Conservation (phyloP, 2,797 vertebrate species). For the Heteromormyrus szaboi region DNA sequence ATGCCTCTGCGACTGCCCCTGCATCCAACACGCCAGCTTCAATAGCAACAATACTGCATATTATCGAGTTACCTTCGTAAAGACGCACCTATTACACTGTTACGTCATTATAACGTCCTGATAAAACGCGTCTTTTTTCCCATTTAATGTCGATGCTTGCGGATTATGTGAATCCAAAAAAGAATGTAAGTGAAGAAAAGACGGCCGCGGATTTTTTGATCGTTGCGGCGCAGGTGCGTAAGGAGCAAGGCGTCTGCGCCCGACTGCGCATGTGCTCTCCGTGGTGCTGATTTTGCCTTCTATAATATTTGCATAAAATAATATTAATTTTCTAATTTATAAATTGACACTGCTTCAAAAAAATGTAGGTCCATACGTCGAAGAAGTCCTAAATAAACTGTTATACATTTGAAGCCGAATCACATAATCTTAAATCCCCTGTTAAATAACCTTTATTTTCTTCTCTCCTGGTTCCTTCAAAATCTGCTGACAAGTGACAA, state of each 20-base stretch:
- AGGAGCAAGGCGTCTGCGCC: neutral
- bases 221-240: neutral
- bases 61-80: neutral
- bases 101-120: neutral
- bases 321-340: neutral
- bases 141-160: neutral
- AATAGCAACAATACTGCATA: neutral
- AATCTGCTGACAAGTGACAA: neutral
- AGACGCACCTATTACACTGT: neutral
- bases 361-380: neutral
- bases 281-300: conserved; percentile 52
- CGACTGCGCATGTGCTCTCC: conserved; percentile 42
- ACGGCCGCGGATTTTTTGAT: neutral
- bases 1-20: neutral
- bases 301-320: neutral
- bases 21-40: neutral
- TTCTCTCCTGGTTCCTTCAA: neutral
- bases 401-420: neutral
- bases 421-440: neutral
- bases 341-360: neutral
- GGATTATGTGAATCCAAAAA: neutral
- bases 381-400: neutral
- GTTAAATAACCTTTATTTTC: neutral
- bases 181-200: neutral
- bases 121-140: neutral